phyloP scores from a whole-genome alignment of 2,888 invertebrate species.

The Periphyllus acericola region DNA sequence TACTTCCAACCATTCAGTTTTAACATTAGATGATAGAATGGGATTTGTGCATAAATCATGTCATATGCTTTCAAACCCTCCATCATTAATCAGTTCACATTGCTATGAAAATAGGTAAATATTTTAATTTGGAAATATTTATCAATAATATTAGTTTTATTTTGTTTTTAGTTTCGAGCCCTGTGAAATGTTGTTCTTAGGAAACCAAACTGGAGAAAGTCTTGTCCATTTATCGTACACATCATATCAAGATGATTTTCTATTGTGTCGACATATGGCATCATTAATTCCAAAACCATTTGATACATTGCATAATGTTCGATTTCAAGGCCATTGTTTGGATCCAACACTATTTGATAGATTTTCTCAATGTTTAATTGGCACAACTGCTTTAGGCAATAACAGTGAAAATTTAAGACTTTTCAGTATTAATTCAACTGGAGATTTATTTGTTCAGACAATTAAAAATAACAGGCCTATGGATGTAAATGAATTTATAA shows the following conservation, averaged over 20 bases:
- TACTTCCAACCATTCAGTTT: slow-evolving; percentile 60
- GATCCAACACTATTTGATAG: slow-evolving; percentile 37
- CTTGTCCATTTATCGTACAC: slow-evolving; percentile 15
- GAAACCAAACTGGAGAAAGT: slow-evolving; percentile 43
- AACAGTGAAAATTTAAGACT: slow-evolving; percentile 17
- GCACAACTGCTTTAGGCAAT: slow-evolving; percentile 36
- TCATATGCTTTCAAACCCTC: slow-evolving; percentile 63
- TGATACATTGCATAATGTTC: slow-evolving; percentile 26
- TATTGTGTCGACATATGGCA: slow-evolving; percentile 13
- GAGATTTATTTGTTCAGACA: slow-evolving; percentile 58
- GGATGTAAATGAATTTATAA: slow-evolving; percentile 2
- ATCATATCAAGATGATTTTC: slow-evolving; percentile 30
- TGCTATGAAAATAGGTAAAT: slow-evolving; percentile 49
- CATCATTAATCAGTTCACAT: slow-evolving; percentile 53
- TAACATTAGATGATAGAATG: slow-evolving; percentile 61
- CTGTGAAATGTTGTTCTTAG: slow-evolving; percentile 41
- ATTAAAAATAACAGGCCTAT: slow-evolving; percentile 2
- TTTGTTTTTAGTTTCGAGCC: slow-evolving; percentile 37
- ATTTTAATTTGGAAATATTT: background rate
- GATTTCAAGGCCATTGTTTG: slow-evolving; percentile 45
- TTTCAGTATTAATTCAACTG: slow-evolving; percentile 49
- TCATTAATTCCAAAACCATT: slow-evolving; percentile 54
- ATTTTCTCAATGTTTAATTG: slow-evolving; percentile 38
- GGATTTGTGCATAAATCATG: slow-evolving; percentile 60
- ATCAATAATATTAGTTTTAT: background rate